Conservation (phyloP, 2,888 invertebrate genomes). For the Entomobrya multifasciata region DNA sequence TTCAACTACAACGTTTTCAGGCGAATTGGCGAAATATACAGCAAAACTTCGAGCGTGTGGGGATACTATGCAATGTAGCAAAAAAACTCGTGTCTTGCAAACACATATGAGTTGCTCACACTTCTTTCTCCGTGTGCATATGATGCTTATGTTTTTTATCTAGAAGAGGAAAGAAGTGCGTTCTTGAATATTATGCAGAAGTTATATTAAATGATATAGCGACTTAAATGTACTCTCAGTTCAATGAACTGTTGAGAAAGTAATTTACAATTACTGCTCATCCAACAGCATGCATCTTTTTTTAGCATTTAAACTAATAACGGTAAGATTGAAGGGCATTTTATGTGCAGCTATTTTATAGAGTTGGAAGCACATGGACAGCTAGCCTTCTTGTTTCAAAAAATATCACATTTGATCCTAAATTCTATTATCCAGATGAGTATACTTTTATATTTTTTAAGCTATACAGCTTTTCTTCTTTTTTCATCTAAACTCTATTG, state of each 20-base stretch:
- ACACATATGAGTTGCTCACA: no score
- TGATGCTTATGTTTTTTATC: background rate
- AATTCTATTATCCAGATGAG: background rate
- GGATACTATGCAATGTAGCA: background rate
- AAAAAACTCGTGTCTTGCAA: slow-evolving; percentile 32
- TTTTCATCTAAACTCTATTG: background rate
- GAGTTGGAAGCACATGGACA: background rate
- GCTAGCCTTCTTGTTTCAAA: background rate
- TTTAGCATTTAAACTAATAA: slow-evolving; percentile 15
- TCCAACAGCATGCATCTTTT: background rate
- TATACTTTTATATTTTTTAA: no score
- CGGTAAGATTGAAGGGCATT: background rate
- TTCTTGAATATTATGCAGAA: background rate
- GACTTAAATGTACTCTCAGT: background rate
- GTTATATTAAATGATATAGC: no score
- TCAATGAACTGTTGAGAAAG: slow-evolving; percentile 21
- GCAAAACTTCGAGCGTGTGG: background rate
- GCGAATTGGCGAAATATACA: no score
- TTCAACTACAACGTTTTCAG: no score
- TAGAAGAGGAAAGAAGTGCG: background rate
- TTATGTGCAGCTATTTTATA: background rate
- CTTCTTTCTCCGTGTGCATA: no score
- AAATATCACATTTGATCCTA: background rate
- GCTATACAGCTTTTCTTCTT: background rate
- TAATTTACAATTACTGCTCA: background rate